These are phyloP conservation scores for Taxidea taxus DNA, from an alignment of 2,113 vertebrate species.

Conservation along the genomic window DNA sequence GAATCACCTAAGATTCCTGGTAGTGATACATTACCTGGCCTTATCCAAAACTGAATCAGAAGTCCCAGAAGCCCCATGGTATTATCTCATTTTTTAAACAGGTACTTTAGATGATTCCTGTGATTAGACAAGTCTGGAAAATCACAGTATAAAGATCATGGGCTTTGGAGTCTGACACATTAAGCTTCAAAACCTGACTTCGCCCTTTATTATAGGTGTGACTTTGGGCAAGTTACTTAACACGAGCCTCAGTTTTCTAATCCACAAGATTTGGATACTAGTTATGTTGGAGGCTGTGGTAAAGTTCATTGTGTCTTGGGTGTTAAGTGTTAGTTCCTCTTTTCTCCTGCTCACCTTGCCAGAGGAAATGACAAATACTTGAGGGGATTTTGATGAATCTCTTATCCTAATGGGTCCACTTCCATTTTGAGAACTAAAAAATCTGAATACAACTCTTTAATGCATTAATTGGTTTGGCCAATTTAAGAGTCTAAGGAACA, in stretches of 20 bases:
- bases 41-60: conserved; percentile 23
- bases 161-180: neutral
- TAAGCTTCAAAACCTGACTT: conserved; percentile 34
- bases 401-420: neutral
- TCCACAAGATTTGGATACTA: neutral
- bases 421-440: conserved; percentile 48
- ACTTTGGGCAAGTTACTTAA: conserved; percentile 56
- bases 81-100: conserved; percentile 40
- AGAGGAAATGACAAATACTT: conserved; percentile 3
- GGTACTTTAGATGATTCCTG: conserved; percentile 30
- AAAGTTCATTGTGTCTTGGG: neutral
- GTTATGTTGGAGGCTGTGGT: neutral
- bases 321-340: conserved; percentile 16
- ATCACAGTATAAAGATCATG: conserved; percentile 12
- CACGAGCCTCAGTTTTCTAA: conserved; percentile 41
- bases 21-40: conserved; percentile 5
- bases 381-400: neutral
- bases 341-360: neutral
- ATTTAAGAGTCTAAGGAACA: conserved; percentile 24
- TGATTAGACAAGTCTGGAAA: conserved; percentile 15
- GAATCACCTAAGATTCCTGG: conserved; percentile 29
- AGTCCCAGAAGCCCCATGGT: conserved; percentile 24
- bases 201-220: conserved; percentile 28
- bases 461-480: conserved; percentile 24
- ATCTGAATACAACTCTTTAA: neutral